Base-by-base conservation (phyloP, 1,140 invertebrate genomes). In the Zaprionus africanus region DNA sequence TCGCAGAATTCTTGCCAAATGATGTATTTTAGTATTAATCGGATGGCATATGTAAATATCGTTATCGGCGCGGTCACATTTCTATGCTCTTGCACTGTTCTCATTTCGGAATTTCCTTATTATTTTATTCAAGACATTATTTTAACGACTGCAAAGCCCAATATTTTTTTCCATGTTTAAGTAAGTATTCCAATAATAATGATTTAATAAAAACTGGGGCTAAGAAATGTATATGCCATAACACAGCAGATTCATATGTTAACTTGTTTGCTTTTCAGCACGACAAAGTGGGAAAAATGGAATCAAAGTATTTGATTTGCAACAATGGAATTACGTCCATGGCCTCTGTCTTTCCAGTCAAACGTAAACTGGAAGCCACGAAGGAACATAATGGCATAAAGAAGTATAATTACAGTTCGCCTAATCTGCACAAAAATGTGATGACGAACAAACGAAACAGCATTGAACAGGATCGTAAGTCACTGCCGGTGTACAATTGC, bases 401-500 rank as follows among this genome's bases (percentile, higher is more conserved):
- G 17, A 86, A 72, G 12, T 78, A 70, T 31, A 43, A 69, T 12
- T 28, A 66, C 13, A 22, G 43, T 7, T 61, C 62, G 5, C 31
- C 31, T 17, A 81, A 62, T 19, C 67, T 7, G 6, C 67, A 53
- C 11, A 76, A 71, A 13, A 54, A 54, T 64, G 22, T 61, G 11
- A 11, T 75, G 24, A 26, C 51, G 12, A 78, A 46, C 19, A 88
- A 76, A 15, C 63, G 59, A 24, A 63, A 13, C 38, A 65, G 22
- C 17, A 76, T 81, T n/a, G 84, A 75, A 11, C 81, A 88, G 46
- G 79, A 92, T 22, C 86, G 88, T 2, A 76, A 76, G 26, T 63
- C 75, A 5, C 13, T 92, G 31, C 91, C 91, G 22, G 90, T 91
- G 0, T 91, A 69, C 1, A 74, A 82, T 43, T 90, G 85, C 43